Base-by-base conservation (phyloP, 2,888 invertebrate species). In the Cerastis leucographa region DNA sequence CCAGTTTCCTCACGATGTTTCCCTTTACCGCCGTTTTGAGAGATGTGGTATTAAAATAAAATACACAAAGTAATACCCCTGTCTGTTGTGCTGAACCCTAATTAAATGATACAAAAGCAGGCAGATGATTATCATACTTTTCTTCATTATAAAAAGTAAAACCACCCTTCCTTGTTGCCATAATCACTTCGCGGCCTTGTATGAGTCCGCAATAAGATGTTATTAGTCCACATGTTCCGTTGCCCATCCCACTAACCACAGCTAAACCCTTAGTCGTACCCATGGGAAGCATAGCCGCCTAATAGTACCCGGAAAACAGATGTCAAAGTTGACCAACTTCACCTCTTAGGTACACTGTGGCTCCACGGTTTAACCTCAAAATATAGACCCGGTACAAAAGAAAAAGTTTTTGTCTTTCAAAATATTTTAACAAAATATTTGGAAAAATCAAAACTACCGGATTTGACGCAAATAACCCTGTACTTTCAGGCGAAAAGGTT, bases 271-370 rank as follows among this genome's bases (percentile, higher is more conserved):
- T 75, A 59, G 64, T 79, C 40, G 49, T 2, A 42, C 84, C 74
- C 74, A 40, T 62, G 80, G 84, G 82, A 80, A 42, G 19, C 42
- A 72, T 66, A 71, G 29, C 51, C 51, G 40, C 40, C 56, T 75
- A 71, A 59, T 64, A 69, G 29, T 71, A 83, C 67, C 72, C 69
- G 56, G 69, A 72, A 79, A 75, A 80, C 81, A 80, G 64, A 75
- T 72, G 70, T 84, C 68, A 69, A 62, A 64, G 44, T 65, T 79
- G 80, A 74, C 82, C 71, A 82, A 74, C 56, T 59, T 51, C 51
- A 75, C 80, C 74, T 80, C 35, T 70, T 70, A 61, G 64, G 40
- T 59, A 67, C 19, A n/a, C 70, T 71, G 62, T 64, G 67, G 40
- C 42, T 71, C 11, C 11, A 59, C 40, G 22, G 25, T 64, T 64